Conservation (phyloP, 2,113 vertebrate genomes). For the Colius striatus region DNA sequence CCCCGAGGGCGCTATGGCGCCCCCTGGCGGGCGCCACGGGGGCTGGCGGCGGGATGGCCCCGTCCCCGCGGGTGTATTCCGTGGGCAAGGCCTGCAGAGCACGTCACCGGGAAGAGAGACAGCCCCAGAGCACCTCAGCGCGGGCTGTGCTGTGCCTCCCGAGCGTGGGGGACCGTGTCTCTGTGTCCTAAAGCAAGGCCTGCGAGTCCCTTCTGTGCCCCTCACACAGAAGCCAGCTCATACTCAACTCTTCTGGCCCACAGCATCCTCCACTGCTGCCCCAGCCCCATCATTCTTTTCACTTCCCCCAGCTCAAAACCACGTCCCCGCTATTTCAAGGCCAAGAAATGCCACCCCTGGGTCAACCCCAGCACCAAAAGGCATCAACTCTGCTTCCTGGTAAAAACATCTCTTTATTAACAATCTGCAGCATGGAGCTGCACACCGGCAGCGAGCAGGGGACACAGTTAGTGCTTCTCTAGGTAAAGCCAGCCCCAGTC, state of each 20-base stretch:
- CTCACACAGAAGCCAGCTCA: not conserved
- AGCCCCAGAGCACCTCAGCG: not conserved
- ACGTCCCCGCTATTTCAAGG: fast-evolving
- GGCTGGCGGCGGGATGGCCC: no score
- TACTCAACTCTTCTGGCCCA: not conserved
- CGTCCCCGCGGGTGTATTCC: no score
- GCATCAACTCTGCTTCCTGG: not conserved
- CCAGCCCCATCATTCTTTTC: not conserved
- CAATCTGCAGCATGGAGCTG: no score
- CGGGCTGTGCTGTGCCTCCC: no score
- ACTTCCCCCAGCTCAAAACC: not conserved
- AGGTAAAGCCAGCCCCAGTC: not conserved
- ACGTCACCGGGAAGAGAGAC: fast-evolving
- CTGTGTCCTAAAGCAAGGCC: fast-evolving
- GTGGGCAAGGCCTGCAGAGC: not conserved
- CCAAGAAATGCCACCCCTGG: not conserved
- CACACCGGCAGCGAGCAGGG: no score
- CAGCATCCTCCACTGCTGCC: fast-evolving
- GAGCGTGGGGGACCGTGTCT: not conserved
- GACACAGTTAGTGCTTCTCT: not conserved
- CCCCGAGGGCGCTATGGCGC: no score
- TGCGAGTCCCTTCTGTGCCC: not conserved
- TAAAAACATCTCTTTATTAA: conserved; percentile 67
- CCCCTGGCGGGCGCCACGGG: not conserved
- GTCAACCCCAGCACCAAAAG: not conserved